Conservation (phyloP, 2,888 invertebrate genomes). For the Stenurella melanura region DNA sequence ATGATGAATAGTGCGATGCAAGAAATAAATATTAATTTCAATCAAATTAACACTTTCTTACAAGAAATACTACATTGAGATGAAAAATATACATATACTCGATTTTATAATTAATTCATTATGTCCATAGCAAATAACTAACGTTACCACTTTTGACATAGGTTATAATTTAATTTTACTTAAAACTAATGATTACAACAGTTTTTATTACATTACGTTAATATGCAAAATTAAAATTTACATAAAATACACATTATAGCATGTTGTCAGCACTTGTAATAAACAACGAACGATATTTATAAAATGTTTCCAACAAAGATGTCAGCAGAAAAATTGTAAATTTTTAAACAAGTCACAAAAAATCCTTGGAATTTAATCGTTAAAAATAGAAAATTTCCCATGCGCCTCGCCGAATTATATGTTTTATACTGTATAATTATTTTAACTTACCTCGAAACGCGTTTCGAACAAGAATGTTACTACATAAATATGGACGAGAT, state of each 20-base stretch:
- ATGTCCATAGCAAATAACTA: background rate
- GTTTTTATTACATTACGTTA: background rate
- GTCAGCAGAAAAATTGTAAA: background rate
- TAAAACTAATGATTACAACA: background rate
- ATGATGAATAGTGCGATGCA: too few relatives aligned
- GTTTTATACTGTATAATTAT: background rate
- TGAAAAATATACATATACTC: too few relatives aligned
- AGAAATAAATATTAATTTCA: too few relatives aligned
- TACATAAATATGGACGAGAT: conserved; percentile 9
- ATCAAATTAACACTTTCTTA: too few relatives aligned
- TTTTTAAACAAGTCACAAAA: background rate
- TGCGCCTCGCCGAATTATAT: background rate
- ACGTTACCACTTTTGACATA: background rate
- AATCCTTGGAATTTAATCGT: conserved; percentile 10
- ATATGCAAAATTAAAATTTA: background rate
- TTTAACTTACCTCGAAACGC: conserved; percentile 3
- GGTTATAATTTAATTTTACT: background rate
- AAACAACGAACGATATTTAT: background rate
- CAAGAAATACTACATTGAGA: too few relatives aligned
- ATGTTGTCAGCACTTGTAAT: conserved; percentile 5
- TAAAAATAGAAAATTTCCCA: background rate
- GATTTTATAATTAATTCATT: too few relatives aligned
- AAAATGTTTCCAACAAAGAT: background rate
- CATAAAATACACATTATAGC: background rate
- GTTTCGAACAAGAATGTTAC: background rate